phyloP scores from a whole-genome alignment of 2,797 vertebrate genomes.

The Danio albolineatus region DNA sequence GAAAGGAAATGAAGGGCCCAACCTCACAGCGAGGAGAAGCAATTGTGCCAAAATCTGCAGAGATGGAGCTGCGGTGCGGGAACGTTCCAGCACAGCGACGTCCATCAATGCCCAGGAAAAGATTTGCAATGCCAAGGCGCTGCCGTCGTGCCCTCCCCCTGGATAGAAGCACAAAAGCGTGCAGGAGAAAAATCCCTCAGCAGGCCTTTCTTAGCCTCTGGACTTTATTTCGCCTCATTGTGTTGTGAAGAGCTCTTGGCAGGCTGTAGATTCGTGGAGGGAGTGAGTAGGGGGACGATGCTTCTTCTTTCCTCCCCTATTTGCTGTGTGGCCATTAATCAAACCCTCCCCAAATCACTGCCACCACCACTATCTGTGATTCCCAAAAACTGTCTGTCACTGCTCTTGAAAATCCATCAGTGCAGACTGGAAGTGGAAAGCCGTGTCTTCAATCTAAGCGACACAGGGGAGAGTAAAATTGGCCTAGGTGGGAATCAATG shows the following conservation, averaged over 20 bases:
- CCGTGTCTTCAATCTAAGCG: constrained; percentile 17
- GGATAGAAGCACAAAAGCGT: constrained; percentile 61
- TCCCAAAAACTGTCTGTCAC: constrained; percentile 69
- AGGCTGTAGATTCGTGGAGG: constrained; percentile 64
- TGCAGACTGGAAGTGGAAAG: constrained; percentile 41
- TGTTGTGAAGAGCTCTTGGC: constrained; percentile 66
- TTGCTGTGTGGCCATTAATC: constrained; percentile 28
- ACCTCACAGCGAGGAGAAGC: constrained; percentile 33
- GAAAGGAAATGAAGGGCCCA: constrained; percentile 58
- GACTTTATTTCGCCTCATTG: constrained; percentile 66
- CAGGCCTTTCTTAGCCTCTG: constrained; percentile 59
- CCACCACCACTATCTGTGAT: constrained; percentile 63
- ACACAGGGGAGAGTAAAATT: not conserved
- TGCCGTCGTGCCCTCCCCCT: constrained; percentile 68
- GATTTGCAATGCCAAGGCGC: constrained; percentile 75
- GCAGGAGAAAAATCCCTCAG: constrained; percentile 55
- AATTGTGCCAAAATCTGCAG: constrained; percentile 28
- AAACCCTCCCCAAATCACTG: constrained; percentile 63
- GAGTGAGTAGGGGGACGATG: constrained; percentile 47
- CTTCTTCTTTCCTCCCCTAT: constrained; percentile 52
- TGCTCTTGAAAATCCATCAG: constrained; percentile 72
- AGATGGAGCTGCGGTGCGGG: constrained; percentile 42
- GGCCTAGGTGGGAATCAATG: not conserved
- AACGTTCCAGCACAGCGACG: constrained; percentile 51
- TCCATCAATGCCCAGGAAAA: constrained; percentile 60